Conservation (phyloP, 2,888 invertebrate genomes). For the Diarsia rubi region DNA sequence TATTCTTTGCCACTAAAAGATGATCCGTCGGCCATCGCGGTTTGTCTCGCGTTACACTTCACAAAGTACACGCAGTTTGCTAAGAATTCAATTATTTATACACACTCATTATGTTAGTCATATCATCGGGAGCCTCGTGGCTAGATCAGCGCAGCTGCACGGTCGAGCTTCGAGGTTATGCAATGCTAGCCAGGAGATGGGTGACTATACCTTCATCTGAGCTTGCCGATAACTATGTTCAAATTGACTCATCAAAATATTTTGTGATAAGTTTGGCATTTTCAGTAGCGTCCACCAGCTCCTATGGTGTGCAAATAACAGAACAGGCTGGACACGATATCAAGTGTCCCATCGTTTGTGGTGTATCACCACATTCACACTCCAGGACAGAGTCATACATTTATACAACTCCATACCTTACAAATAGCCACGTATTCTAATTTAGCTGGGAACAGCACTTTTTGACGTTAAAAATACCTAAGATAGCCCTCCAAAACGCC, state of each 20-base stretch:
- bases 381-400: too few species aligned
- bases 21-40: slow-evolving; percentile 41
- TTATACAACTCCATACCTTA: too few species aligned
- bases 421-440: background rate
- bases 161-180: background rate
- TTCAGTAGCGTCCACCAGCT: too few species aligned
- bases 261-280: too few species aligned
- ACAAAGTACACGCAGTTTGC: background rate
- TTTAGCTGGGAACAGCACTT: background rate
- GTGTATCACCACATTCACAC: too few species aligned
- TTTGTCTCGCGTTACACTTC: slow-evolving; percentile 41
- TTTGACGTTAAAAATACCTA: background rate
- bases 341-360: too few species aligned
- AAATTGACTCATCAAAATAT: too few species aligned
- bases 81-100: slow-evolving; percentile 19
- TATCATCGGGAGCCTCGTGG: background rate
- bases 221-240: too few species aligned
- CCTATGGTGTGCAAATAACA: too few species aligned
- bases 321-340: too few species aligned
- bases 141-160: background rate
- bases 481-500: background rate
- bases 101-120: slow-evolving; percentile 16
- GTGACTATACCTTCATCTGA: too few species aligned
- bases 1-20: slow-evolving; percentile 25
- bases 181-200: background rate